phyloP scores from a whole-genome alignment of 2,888 invertebrate species.

The Sympetrum striolatum region DNA sequence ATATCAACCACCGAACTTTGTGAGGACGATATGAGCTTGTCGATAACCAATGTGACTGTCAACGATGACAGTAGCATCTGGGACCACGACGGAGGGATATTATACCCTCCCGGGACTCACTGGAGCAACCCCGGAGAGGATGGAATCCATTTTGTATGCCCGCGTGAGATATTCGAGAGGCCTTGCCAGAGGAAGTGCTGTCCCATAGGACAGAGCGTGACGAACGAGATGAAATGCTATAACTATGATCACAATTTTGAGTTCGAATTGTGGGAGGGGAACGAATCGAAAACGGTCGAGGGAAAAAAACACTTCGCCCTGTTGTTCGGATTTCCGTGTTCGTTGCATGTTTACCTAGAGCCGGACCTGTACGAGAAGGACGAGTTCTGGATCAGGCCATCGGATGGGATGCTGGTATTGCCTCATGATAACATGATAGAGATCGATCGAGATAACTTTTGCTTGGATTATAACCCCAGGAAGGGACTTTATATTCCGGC shows the following conservation, averaged over 20 bases:
- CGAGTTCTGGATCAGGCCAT: background rate
- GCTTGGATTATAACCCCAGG: background rate
- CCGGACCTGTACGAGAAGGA: background rate
- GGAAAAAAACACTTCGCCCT: background rate
- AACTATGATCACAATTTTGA: background rate
- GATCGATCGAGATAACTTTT: background rate
- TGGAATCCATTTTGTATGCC: background rate
- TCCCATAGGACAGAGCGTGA: background rate
- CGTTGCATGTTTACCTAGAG: background rate
- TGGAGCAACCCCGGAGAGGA: background rate
- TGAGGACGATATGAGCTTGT: background rate
- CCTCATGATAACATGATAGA: background rate
- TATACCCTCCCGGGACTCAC: background rate
- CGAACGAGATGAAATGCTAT: background rate
- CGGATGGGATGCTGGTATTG: background rate
- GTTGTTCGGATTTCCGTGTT: background rate
- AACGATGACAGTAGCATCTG: background rate
- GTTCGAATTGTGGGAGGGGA: background rate
- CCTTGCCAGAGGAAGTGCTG: conserved; percentile 14
- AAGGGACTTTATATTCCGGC: conserved; percentile 28
- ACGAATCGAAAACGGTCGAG: background rate
- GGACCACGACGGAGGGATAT: background rate
- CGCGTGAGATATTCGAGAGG: background rate
- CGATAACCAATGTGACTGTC: background rate
- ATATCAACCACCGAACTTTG: background rate